A percentile compares a stretch with the other conserved stretches of the same genome.
These are phyloP conservation scores for Ammodramus savannarum DNA, from an alignment of 2,113 vertebrate species.

Conservation along the genomic window DNA sequence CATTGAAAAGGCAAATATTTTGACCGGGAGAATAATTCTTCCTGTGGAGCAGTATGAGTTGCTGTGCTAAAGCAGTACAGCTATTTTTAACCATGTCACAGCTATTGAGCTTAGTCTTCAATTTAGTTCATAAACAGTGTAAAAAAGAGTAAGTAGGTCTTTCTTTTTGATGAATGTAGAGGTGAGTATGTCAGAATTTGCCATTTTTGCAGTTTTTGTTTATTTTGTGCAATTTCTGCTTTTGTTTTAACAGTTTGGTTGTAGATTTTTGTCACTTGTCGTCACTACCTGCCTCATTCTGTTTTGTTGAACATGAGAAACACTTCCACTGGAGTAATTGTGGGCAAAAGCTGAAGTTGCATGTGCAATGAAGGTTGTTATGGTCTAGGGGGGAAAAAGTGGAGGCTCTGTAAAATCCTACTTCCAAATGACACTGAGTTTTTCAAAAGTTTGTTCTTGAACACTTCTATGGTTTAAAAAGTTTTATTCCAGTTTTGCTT, in stretches of 20 bases:
- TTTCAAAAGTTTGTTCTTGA: not conserved
- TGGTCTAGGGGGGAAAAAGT: not conserved
- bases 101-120: slow-evolving; percentile 12
- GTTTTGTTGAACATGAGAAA: not conserved
- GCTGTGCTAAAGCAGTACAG: not conserved
- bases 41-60: slow-evolving; percentile 6
- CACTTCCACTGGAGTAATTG: not conserved
- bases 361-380: not conserved
- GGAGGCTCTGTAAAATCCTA: not conserved
- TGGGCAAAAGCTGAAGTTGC: not conserved
- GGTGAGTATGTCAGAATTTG: not conserved
- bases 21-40: slow-evolving; percentile 48
- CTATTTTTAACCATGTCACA: slow-evolving; percentile 11
- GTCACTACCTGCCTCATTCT: not conserved
- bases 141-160: slow-evolving; percentile 13
- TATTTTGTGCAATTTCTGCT: not conserved
- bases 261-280: not conserved
- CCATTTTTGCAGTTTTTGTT: not conserved
- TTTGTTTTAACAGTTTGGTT: not conserved
- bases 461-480: not conserved
- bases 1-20: slow-evolving; percentile 60
- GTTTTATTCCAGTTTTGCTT: not conserved
- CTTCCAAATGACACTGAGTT: not conserved
- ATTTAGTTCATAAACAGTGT: not conserved
- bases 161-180: not conserved